Evolutionary conservation across 92 coral and sea anemone species (phyloP).

Genomic region (Chrysogorgia sp.): DNA sequence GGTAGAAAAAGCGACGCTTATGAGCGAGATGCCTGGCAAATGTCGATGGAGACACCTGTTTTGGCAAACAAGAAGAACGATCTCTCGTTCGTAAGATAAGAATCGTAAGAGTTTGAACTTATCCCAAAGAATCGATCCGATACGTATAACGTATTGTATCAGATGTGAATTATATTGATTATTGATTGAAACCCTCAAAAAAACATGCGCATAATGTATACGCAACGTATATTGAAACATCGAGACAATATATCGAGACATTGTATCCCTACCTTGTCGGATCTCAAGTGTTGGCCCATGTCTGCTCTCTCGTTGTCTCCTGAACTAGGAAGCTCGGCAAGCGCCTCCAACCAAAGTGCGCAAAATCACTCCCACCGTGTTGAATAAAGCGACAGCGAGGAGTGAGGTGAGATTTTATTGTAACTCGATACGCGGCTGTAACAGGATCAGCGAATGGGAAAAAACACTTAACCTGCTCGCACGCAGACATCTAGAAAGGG

Average conservation of each 20-base stretch:
- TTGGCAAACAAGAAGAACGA: background rate
- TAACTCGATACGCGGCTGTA: conserved; percentile 39
- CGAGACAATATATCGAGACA: background rate
- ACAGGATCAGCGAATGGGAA: conserved; percentile 5
- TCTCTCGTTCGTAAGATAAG: background rate
- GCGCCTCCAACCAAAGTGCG: conserved; percentile 14
- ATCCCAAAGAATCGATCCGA: too few species aligned
- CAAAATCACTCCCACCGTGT: conserved; percentile 8
- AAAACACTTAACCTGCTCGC: conserved; percentile 10
- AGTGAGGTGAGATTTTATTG: background rate
- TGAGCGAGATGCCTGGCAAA: background rate
- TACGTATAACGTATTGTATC: too few species aligned
- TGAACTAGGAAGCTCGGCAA: conserved; percentile 7
- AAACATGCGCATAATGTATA: background rate
- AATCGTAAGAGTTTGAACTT: too few species aligned
- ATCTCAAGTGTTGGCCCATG: conserved; percentile 29
- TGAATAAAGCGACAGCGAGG: conserved; percentile 19
- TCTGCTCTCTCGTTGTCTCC: background rate
- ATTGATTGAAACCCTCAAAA: background rate
- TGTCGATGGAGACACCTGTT: background rate
- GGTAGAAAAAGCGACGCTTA: background rate
- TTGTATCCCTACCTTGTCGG: conserved; percentile 17
- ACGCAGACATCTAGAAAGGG: conserved; percentile 12
- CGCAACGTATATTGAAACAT: background rate
- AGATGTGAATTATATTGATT: too few species aligned